Base-by-base conservation (phyloP, 64 coral and sea anemone genomes). In the Cladopsammia gracilis region DNA sequence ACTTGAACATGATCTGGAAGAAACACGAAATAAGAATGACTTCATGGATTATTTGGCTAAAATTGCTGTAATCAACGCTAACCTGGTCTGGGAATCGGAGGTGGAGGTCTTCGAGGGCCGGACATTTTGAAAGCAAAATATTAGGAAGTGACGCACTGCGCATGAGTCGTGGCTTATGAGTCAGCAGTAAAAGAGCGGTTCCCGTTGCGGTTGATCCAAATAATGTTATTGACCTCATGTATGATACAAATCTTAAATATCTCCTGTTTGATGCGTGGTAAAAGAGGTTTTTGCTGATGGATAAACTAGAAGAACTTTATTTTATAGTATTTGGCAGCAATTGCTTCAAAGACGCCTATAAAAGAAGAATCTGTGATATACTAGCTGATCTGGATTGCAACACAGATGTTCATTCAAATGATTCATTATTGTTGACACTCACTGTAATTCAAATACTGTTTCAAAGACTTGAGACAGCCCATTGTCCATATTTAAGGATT, bases 11-110 rank as follows among this genome's bases (percentile, higher is more conserved):
- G 96, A 47, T 78, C 96, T 98, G 58, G 4, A 87, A 16, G 79
- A 24, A 78, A 23, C 42, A 50, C 10, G 34, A 34, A 64, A 56
- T 5, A 7, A 71, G 14, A 48, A 73, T 78, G 13, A 85, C 79
- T 0, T 53, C 49, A 48, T 84, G 43, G 11, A 48, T 4, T 0
- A 64, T 44, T 47, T 19, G 13, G 80, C 6, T n/a, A 67, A 68
- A 51, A 45, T 23, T 10, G 10, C 42, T 70, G 42, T 16, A 25
- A 78, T 90, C 65, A 24, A 59, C 9, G 20, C 48, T 48, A 49
- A 98, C 96, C 96, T 88, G 96, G 96, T 43, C 92, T 75, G 0
- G 96, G 96, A 58, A 98, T 94, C 13, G 96, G 96, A 66, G 96
- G 96, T n/a, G 96, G 96, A 9, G 96, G 96, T 52, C 96, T 68